Evolutionary conservation across 2,888 invertebrate genomes (phyloP), one percentile per base, ranked within the genome.

Genomic region (Argyresthia goedartella): DNA sequence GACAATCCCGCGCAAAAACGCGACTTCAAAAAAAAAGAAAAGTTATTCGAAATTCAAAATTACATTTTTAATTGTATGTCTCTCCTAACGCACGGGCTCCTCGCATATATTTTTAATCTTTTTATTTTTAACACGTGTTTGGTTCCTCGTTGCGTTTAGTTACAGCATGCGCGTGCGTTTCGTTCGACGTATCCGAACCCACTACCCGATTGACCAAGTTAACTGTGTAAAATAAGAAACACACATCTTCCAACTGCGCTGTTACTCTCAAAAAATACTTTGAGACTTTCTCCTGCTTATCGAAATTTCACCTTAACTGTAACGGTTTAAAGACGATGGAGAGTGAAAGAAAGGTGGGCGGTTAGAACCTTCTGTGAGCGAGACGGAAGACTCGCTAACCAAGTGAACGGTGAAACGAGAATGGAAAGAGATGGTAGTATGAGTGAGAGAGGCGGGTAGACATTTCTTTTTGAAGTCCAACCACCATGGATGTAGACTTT

Each of bases 381-480:
- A 71, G 57, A 56, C 54, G 52, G 25, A 25, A 53, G 59, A 80
- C 72, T 81, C 62, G 86, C 82, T 86, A 85, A 86, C 80, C 86
- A 77, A 82, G 85, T 84, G 85, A 86, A 81, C 85, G 86, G 86
- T 84, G 85, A 85, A 85, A 85, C 81, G 81, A 81, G 82, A 84
- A 85, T 84, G 81, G 79, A 77, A 74, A 70, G 75, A 78, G 81
- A 85, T 65, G 66, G 71, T 64, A 64, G 60, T 69, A 69, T 62
- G 69, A 62, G 54, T 53, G 79, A 84, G 55, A 55, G 75, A 61
- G 85, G 84, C 53, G 59, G 72, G 54, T 56, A 65, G 60, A 63
- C 74, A 76, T 76, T 78, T 77, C 76, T 77, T 78, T 76, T 74
- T 65, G 65, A 63, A 66, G 64, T 46, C 9, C 33, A 33, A n/a